Evolutionary conservation across 2,113 vertebrate genomes (phyloP), one percentile per base, ranked within the genome.

Genomic region (Osmerus eperlanus): DNA sequence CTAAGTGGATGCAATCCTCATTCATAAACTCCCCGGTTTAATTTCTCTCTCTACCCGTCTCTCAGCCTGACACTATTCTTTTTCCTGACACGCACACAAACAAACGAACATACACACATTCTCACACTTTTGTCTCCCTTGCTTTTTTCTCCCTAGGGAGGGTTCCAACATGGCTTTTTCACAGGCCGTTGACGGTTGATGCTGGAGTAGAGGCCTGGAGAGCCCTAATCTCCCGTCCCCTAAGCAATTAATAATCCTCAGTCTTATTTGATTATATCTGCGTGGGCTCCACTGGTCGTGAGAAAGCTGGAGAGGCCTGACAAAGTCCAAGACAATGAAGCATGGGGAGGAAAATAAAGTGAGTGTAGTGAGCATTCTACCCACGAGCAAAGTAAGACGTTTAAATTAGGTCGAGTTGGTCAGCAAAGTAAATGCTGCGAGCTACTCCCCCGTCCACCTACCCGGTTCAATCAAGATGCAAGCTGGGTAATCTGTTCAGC

Each of bases 241-340:
- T n/a, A 84, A 85, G 83, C 87, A 84, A 88, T 88, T 87, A 87
- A 87, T 89, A 87, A 83, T 79, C 82, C 80, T 9, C 78, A 83
- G 79, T 77, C 77, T 76, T 76, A 81, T 84, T 67, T 80, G 82
- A 88, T 89, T 87, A 79, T 80, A 86, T 86, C 84, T 83, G 68
- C 75, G 81, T 65, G 69, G 76, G 84, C 58, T 73, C 80, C 77
- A 77, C 54, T 77, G 84, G 89, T 83, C 81, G 73, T 86, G 86
- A 86, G 88, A 86, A 87, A 87, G 74, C 75, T 64, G 78, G 85
- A 80, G 82, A 81, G 81, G 81, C 83, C 81, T 79, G 84, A 23
- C 41, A 2, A 47, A 12, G 41, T 5, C 41, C 41, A 11, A 47
- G 7, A 47, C 41, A 47, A 47, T 47, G 41, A 47, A 47, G 2